Evolutionary conservation across 2,888 invertebrate genomes (phyloP).

Genomic region (Isoperla grammatica): DNA sequence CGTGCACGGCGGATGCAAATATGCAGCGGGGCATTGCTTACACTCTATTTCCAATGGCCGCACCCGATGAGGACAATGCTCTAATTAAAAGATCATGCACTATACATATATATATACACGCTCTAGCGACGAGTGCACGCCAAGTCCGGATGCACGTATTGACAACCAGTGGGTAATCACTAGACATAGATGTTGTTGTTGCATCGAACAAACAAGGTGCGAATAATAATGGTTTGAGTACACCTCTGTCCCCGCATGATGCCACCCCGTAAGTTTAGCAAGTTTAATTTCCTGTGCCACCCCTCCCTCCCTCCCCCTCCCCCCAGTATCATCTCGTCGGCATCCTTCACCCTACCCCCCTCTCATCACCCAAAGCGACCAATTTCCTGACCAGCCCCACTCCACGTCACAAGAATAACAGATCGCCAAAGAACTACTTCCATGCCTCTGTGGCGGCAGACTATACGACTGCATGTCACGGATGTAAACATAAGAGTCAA

Average conservation of each 20-base stretch:
- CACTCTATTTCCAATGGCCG: slow-evolving; percentile 11
- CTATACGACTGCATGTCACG: no score
- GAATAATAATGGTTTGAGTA: background rate
- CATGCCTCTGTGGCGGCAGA: no score
- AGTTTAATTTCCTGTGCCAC: slow-evolving; percentile 17
- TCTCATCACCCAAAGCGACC: slow-evolving; percentile 17
- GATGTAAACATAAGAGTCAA: no score
- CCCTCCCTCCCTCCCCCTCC: slow-evolving; percentile 7
- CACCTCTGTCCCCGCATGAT: background rate
- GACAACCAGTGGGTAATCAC: no score
- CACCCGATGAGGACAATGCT: slow-evolving; percentile 6
- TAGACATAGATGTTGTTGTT: no score
- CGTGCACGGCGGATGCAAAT: no score
- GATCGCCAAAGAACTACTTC: slow-evolving; percentile 11
- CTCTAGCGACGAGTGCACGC: no score
- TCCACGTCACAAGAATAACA: slow-evolving; percentile 10
- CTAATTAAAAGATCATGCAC: slow-evolving; percentile 2
- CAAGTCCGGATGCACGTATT: no score
- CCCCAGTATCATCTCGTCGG: slow-evolving; percentile 24
- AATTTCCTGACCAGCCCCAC: slow-evolving; percentile 27
- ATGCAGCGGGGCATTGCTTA: background rate
- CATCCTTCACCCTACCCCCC: slow-evolving; percentile 25
- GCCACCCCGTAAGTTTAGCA: background rate
- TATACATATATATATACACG: no score
- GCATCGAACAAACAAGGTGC: no score